A percentile compares a stretch with the other conserved stretches of the same genome.
phyloP scores from a whole-genome alignment of 1,140 invertebrate species.

The Pentalonia nigronervosa region DNA sequence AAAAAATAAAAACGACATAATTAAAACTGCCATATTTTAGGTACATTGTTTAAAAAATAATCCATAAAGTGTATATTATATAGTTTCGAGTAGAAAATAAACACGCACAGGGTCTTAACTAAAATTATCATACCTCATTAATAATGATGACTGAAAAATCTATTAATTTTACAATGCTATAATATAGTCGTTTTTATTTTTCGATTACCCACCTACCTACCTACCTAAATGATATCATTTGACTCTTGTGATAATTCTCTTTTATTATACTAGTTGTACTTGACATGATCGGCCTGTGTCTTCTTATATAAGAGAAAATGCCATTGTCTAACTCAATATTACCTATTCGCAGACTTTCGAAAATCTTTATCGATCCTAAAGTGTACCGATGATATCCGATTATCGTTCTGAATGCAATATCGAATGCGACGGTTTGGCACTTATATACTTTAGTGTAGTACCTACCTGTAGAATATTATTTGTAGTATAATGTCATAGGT shows the following conservation, averaged over 20 bases:
- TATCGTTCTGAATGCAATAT: background rate
- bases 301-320: background rate
- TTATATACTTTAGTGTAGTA: background rate
- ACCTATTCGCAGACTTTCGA: background rate
- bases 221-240: too few species aligned
- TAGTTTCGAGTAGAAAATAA: background rate
- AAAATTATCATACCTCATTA: background rate
- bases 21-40: background rate
- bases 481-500: too few species aligned
- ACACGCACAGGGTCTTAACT: background rate
- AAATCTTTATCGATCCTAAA: background rate
- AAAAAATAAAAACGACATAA: background rate
- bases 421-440: background rate
- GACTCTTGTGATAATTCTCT: too few species aligned
- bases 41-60: background rate
- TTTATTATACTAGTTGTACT: too few species aligned
- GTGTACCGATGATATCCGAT: background rate
- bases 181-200: background rate
- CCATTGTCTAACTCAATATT: background rate
- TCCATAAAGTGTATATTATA: background rate
- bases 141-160: background rate
- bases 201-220: background rate
- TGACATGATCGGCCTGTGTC: background rate
- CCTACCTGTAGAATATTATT: background rate
- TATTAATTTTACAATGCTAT: background rate